Percentiles rank a stretch among this genome's conserved stretches.
Conservation (phyloP, 2,797 vertebrate genomes). For the Enteromius viviparus region DNA sequence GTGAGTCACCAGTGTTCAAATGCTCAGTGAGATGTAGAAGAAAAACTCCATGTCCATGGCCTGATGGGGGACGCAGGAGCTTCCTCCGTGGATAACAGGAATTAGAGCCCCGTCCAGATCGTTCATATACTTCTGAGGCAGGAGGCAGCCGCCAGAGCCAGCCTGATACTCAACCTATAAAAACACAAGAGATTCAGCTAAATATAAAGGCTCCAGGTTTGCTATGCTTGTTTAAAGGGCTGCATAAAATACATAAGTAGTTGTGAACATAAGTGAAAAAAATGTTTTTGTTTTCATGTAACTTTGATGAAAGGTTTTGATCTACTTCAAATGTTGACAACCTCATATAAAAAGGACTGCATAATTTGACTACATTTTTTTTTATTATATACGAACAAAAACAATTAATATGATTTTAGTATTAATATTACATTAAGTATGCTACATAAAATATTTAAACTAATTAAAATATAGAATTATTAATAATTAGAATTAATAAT, state of each 20-base stretch:
- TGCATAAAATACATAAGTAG: too few relatives aligned
- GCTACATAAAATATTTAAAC: too few relatives aligned
- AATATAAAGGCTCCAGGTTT: not conserved
- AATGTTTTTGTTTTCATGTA: too few relatives aligned
- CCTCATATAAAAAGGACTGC: too few relatives aligned
- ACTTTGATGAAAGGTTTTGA: too few relatives aligned
- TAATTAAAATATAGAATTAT: too few relatives aligned
- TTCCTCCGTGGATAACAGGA: slow-evolving; percentile 90
- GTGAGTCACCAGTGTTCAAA: slow-evolving; percentile 64
- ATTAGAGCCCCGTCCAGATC: slow-evolving; percentile 89
- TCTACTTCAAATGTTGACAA: too few relatives aligned
- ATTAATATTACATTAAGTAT: not conserved
- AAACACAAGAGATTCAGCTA: not conserved
- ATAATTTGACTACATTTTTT: too few relatives aligned
- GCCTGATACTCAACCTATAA: slow-evolving; percentile 92
- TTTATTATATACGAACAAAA: too few relatives aligned
- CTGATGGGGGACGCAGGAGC: slow-evolving; percentile 80
- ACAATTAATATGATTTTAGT: not conserved
- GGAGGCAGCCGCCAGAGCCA: slow-evolving; percentile 83
- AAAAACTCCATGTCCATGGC: slow-evolving; percentile 89
- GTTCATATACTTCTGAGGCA: slow-evolving; percentile 92
- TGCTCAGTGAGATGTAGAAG: slow-evolving; percentile 87
- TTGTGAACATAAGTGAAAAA: too few relatives aligned
- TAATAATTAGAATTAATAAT: too few relatives aligned
- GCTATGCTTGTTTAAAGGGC: too few relatives aligned